phyloP scores from a whole-genome alignment of 1,140 invertebrate genomes.

The Polypedilum vanderplanki region DNA sequence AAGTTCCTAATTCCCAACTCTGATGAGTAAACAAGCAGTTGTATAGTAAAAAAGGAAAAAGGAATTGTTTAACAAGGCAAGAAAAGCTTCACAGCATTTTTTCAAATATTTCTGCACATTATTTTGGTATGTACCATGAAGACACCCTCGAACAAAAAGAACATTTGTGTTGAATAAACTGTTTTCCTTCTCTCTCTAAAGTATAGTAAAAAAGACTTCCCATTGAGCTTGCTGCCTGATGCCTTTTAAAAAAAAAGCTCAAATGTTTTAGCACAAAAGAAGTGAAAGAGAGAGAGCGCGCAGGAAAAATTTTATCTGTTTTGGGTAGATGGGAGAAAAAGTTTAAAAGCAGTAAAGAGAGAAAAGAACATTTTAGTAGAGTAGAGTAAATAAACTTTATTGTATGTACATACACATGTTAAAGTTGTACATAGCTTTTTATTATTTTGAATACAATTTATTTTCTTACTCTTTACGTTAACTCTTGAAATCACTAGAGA shows the following conservation, averaged over 20 bases:
- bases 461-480: no score
- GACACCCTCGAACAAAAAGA: background rate
- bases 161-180: background rate
- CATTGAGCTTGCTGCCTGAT: background rate
- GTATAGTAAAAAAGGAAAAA: background rate
- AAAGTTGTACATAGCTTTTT: no score
- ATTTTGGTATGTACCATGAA: background rate
- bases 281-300: background rate
- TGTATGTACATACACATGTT: no score
- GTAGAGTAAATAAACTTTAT: no score
- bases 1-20: background rate
- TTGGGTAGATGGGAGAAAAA: background rate
- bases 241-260: background rate
- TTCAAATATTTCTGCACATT: background rate
- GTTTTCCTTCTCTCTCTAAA: background rate
- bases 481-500: no score
- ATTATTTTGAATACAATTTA: no score
- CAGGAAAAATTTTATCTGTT: background rate
- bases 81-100: conserved; percentile 2
- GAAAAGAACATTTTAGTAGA: no score
- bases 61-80: background rate
- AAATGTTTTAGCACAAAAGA: no score
- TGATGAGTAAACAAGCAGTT: background rate
- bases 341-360: no score
- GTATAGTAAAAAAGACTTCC: background rate